Evolutionary conservation across 2,113 vertebrate species (phyloP).

Genomic region (Psophia crepitans): DNA sequence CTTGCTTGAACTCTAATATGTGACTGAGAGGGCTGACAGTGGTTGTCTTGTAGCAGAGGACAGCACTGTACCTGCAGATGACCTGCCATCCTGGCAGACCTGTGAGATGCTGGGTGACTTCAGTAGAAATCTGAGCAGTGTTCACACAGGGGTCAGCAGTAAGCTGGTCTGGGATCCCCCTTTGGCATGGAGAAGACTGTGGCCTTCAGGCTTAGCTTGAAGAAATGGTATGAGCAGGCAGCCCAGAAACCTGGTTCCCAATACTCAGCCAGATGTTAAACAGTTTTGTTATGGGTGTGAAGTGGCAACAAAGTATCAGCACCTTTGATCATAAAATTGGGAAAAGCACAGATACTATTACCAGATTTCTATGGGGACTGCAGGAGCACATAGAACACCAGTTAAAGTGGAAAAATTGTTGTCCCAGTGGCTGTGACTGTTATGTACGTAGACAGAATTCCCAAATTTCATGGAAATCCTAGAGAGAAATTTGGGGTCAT

Average conservation of each 20-base stretch:
- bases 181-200: background rate
- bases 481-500: background rate
- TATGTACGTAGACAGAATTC: rapidly evolving
- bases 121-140: background rate
- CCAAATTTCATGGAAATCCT: background rate
- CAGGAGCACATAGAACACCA: background rate
- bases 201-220: background rate
- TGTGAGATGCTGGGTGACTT: background rate
- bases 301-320: background rate
- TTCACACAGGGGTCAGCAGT: background rate
- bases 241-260: background rate
- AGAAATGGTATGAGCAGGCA: background rate
- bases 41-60: background rate
- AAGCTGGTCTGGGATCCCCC: background rate
- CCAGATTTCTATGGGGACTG: background rate
- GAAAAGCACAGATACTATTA: background rate
- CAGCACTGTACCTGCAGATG: background rate
- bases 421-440: background rate
- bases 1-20: background rate
- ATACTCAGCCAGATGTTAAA: background rate
- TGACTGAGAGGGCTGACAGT: background rate
- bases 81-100: background rate
- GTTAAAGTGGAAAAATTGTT: background rate
- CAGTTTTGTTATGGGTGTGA: background rate
- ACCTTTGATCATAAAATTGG: background rate